Evolutionary conservation across 1,140 invertebrate genomes (phyloP), one percentile per base, ranked within the genome.

Genomic region (Eufriesea mexicana): DNA sequence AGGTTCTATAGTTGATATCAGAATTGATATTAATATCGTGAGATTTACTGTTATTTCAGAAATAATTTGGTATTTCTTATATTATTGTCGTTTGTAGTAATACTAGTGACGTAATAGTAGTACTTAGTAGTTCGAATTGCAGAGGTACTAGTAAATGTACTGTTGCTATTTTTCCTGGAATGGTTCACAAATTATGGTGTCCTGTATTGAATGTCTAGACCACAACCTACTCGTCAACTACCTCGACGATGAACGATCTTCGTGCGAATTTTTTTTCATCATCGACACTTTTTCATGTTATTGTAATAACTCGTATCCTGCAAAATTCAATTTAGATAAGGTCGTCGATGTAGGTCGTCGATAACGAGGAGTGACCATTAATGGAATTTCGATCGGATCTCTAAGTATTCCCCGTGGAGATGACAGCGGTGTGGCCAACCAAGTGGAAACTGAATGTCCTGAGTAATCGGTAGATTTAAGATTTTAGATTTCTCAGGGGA

Each of bases 321-420:
- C 47, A 42, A 74, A 80, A 74, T 80, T 28, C 55, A 74, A 72
- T 72, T 66, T 62, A 47, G 70, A 80, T 62, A 51, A 28, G 16
- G 70, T 28, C 28, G 23, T 18, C 0, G 45, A 64, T 70, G 25
- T 51, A 18, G 23, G 23, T 8, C 45, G 57, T n/a, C 55, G 64
- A 64, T 82, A 82, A 75, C 79, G 79, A 75, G 35, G 12, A 75
- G 14, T 55, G 74, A 47, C 35, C 79, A 71, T 83, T 83, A 68
- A 61, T 18, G n/a, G 80, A 70, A 62, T 77, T 77, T 61, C 74
- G 73, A 83, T 71, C 55, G 47, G 28, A 45, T 81, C 55, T 80
- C 51, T 76, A 84, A 64, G 70, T 76, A 81, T 75, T 76, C 71
- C 79, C 71, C 16, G 51, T 61, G 49, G 70, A 80, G 28, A 72